Evolutionary conservation across 2,888 invertebrate genomes (phyloP), one percentile per base, ranked within the genome.

Genomic region (Pristionchus mayeri): DNA sequence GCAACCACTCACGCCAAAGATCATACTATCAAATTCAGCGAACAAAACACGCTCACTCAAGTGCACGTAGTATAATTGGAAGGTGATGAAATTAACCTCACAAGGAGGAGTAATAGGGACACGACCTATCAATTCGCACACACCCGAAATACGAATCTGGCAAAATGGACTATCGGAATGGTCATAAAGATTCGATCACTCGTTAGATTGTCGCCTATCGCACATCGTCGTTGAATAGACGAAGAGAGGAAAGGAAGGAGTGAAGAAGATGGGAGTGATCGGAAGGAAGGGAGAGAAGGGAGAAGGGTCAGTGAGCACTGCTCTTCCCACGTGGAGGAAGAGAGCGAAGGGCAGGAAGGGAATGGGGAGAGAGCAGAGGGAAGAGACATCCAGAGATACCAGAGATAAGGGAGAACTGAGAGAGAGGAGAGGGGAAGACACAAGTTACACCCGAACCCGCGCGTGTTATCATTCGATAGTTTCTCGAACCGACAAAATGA

Each of bases 391-490:
- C 18, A 78, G 76, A 50, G 50, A 78, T 18, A 48, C 3, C 30
- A 48, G 76, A 78, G 76, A 78, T 30, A 30, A 50, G 27, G 76
- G 3, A 18, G 24, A 78, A 78, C 30, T 50, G 76, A 78, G 76
- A 78, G 48, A 40, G 50, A 0, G 76, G 2, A 78, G 76, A 52
- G 50, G 40, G 21, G 18, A 11, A 44, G 48, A 27, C 27, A 24
- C 24, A 50, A 50, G 76, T 78, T 78, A 78, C 76, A 78, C 76
- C 50, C 71, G 71, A 44, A 71, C 37, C 71, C 44, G 50, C 50
- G 76, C 50, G 76, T 75, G 44, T 78, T 78, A 78, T 78, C 76
- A 75, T 78, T 50, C 76, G 76, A 78, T 44, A 44, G 76, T 78
- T 48, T 78, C 76, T 78, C 76, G 76, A 78, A 78, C 76, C 40